Percentiles rank a stretch among this genome's conserved stretches.
These are phyloP conservation scores for Rhodinocichla rosea DNA, from an alignment of 2,113 vertebrate species.

Conservation along the genomic window DNA sequence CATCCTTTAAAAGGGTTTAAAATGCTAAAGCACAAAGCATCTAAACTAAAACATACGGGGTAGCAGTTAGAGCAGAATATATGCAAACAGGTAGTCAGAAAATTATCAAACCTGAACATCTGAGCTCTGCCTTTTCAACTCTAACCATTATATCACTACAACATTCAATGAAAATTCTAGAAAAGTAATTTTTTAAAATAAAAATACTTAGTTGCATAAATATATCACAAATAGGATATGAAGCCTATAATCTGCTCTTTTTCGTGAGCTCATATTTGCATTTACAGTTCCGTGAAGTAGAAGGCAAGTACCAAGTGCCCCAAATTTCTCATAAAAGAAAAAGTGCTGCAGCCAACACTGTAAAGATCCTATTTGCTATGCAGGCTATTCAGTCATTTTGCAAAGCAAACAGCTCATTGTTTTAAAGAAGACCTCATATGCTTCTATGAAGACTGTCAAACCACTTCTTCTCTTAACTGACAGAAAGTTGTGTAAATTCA, in stretches of 20 bases:
- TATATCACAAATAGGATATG: not conserved
- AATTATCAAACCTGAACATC: not conserved
- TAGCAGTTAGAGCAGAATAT: slow-evolving; percentile 37
- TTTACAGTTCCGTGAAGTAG: not conserved
- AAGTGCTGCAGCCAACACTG: not conserved
- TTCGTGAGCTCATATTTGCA: not conserved
- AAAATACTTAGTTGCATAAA: not conserved
- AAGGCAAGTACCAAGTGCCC: not conserved
- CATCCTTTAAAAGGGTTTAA: slow-evolving; percentile 56
- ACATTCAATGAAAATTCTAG: not conserved
- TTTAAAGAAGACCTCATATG: not conserved
- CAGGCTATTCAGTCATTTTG: not conserved
- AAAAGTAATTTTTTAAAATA: not conserved
- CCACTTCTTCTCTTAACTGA: not conserved
- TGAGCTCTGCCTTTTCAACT: not conserved
- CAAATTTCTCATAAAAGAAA: not conserved
- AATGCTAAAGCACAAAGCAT: slow-evolving; percentile 58
- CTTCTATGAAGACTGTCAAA: not conserved
- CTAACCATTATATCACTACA: not conserved
- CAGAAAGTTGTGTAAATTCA: not conserved
- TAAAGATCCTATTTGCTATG: not conserved
- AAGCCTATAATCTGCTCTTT: not conserved
- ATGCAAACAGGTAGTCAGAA: not conserved
- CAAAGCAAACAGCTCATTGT: not conserved
- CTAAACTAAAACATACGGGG: slow-evolving; percentile 58